Evolutionary conservation across 2,888 invertebrate species (phyloP).

Genomic region (Oxytorus armatus): DNA sequence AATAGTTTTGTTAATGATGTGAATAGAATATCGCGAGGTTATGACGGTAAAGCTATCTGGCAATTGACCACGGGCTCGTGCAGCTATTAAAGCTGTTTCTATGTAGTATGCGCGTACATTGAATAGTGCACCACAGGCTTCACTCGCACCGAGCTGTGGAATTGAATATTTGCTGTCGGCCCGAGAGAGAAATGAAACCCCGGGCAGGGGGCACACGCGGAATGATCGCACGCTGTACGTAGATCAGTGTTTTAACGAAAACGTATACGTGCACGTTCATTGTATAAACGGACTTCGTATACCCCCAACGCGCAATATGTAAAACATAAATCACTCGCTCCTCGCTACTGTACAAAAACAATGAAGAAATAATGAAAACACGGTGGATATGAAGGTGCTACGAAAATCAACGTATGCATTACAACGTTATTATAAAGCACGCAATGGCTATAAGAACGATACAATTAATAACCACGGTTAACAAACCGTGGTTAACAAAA

Average conservation of each 20-base stretch:
- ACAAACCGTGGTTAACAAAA: too few species aligned
- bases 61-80: constrained; percentile 32
- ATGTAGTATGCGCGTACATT: constrained; percentile 46
- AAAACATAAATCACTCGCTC: constrained; percentile 64
- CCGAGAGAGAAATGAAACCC: constrained; percentile 63
- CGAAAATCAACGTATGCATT: constrained; percentile 52
- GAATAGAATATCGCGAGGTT: constrained; percentile 25
- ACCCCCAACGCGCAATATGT: constrained; percentile 54
- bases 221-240: constrained; percentile 45
- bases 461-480: not conserved
- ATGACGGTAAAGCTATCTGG: constrained; percentile 54
- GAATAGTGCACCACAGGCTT: constrained; percentile 39
- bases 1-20: constrained; percentile 75
- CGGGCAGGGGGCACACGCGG: constrained; percentile 51
- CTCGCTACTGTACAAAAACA: constrained; percentile 49
- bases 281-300: constrained; percentile 62
- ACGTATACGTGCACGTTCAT: constrained; percentile 48
- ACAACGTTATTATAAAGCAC: constrained; percentile 34
- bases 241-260: constrained; percentile 25
- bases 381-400: constrained; percentile 17
- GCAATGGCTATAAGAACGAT: not conserved
- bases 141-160: constrained; percentile 63
- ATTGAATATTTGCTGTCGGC: constrained; percentile 77
- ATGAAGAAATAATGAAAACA: constrained; percentile 59
- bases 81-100: not conserved